Evolutionary conservation across 2,113 vertebrate genomes (phyloP), one percentile per base, ranked within the genome.

Genomic region (Montifringilla adamsi): DNA sequence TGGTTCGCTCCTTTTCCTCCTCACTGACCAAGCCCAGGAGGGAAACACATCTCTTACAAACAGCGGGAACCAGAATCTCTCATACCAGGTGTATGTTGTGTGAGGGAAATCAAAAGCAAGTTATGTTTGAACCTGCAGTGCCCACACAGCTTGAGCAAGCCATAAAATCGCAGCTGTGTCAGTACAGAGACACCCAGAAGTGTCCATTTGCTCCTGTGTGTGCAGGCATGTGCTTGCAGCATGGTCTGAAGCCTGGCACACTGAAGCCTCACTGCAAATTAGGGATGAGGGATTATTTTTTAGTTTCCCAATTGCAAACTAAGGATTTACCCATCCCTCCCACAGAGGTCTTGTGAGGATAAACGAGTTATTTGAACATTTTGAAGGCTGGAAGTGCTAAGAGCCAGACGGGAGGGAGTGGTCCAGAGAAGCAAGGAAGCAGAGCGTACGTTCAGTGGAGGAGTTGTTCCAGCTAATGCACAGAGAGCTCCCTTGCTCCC

Each of bases 261-360:
- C 28, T 2, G 3, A 92, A 82, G n/a, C 15, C 60, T 90, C 62
- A 8, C 47, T 47, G 44, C 24, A 74, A 81, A 77, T 72, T 60
- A 81, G 39, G 64, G 55, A 56, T 62, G 20, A 73, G 19, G 31
- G 68, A 58, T 78, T 91, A 53, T 59, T 83, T 77, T 87, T 68
- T 89, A 59, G 37, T 35, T 87, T 90, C 72, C 67, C 62, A 59
- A 16, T 4, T 50, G n/a, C 63, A 91, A 94, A 56, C 37, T 78
- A 63, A 91, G 82, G 84, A 80, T 91, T 91, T 81, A 66, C 33
- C 60, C 53, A 68, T 50, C 56, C 39, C 9, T 93, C 46, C 53
- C 64, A 70, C 52, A 88, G 72, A 87, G 87, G 91, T 90, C 68
- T 78, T 95, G 28, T 64, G 64, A 93, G 93, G 85, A 95, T 77